Conservation (phyloP, 92 coral and sea anemone species). For the Phymanthus crucifer region DNA sequence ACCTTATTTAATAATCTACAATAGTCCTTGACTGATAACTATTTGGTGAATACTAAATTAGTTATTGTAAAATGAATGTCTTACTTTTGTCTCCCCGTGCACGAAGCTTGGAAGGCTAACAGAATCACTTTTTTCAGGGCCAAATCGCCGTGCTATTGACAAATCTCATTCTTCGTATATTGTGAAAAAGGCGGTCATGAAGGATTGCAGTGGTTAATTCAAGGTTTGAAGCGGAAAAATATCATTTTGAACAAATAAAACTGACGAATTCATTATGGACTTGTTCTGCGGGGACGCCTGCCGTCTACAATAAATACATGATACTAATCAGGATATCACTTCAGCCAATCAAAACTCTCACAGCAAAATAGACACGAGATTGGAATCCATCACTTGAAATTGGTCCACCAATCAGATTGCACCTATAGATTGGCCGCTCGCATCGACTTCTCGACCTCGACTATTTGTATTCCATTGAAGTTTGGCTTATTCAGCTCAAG, state of each 20-base stretch:
- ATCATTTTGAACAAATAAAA: not conserved
- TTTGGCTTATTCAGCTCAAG: not conserved
- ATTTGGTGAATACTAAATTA: not conserved
- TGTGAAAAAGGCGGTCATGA: not conserved
- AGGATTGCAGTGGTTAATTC: not conserved
- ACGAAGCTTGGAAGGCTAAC: not conserved
- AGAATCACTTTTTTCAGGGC: not conserved
- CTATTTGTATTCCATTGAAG: not conserved
- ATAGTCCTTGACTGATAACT: not conserved
- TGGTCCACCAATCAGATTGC: not conserved
- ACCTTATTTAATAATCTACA: not conserved
- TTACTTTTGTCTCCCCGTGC: not conserved
- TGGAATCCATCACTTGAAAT: not conserved
- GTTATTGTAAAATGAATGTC: not conserved
- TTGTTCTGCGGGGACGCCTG: not conserved
- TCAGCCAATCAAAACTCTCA: not conserved
- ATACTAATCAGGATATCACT: not conserved
- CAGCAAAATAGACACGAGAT: slow-evolving; percentile 1
- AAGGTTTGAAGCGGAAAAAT: not conserved
- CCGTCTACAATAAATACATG: not conserved
- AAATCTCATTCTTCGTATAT: not conserved
- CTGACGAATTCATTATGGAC: not conserved
- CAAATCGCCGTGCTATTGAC: too few relatives aligned
- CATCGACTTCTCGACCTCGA: not conserved
- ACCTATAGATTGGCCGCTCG: not conserved